phyloP scores from a whole-genome alignment of 2,888 invertebrate species.

The Eueremaeus valkanovi region DNA sequence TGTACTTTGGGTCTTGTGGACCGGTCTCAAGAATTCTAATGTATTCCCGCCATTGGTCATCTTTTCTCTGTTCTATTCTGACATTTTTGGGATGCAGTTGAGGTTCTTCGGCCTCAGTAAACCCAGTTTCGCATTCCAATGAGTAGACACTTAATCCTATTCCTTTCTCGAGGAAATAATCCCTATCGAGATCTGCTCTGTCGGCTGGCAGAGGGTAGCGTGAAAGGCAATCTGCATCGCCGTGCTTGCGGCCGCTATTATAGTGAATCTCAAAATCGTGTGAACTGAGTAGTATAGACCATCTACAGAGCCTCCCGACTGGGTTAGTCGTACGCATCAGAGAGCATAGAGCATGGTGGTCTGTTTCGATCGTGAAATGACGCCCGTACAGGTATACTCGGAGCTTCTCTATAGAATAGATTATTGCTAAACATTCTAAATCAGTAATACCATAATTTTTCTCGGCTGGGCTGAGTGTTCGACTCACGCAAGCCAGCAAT shows the following conservation, averaged over 20 bases:
- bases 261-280: not conserved
- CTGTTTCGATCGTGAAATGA: not conserved
- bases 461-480: not conserved
- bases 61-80: too few relatives aligned
- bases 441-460: not conserved
- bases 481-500: not conserved
- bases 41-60: too few relatives aligned
- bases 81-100: too few relatives aligned
- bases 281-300: not conserved
- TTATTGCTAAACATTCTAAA: not conserved
- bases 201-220: not conserved
- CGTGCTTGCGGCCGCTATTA: not conserved
- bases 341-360: not conserved
- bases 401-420: too few relatives aligned
- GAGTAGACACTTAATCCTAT: not conserved
- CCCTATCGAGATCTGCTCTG: not conserved
- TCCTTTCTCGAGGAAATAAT: not conserved
- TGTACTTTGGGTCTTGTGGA: too few relatives aligned
- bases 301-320: not conserved
- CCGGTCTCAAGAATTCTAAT: too few relatives aligned
- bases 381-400: too few relatives aligned
- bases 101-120: too few relatives aligned
- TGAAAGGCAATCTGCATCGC: slow-evolving; percentile 22
- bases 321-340: not conserved
- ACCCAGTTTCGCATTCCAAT: not conserved